Percentiles rank a stretch among this genome's conserved stretches.
These are phyloP conservation scores for Callionymus lyra DNA, from an alignment of 2,113 vertebrate species.

Conservation along the genomic window DNA sequence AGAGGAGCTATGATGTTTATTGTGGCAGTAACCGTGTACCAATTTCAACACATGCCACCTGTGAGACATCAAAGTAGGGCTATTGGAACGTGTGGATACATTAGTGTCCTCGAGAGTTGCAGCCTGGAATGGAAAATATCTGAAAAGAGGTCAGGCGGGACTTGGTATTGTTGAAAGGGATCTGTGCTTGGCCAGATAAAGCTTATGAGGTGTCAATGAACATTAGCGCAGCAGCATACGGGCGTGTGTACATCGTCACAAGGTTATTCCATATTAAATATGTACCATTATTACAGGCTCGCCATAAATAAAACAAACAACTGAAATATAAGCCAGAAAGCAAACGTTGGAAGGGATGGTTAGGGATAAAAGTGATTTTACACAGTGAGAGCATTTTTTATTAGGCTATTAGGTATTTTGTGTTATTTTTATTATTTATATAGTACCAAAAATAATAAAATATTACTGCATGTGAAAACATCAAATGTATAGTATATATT, in stretches of 20 bases:
- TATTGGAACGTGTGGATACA: slow-evolving; percentile 25
- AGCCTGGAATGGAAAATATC: slow-evolving; percentile 36
- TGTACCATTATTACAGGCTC: not conserved
- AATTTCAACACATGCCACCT: slow-evolving; percentile 50
- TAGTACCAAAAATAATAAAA: too few species aligned
- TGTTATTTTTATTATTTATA: too few species aligned
- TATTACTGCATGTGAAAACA: too few species aligned
- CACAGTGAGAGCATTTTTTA: too few species aligned
- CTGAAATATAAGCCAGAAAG: too few species aligned
- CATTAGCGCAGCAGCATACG: slow-evolving; percentile 2
- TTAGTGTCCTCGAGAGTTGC: slow-evolving; percentile 11
- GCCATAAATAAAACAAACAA: too few species aligned
- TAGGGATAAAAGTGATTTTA: too few species aligned
- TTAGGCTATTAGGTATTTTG: too few species aligned
- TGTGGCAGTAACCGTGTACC: slow-evolving; percentile 38
- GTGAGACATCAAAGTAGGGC: slow-evolving; percentile 33
- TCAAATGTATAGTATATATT: too few species aligned
- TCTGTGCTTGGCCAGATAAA: slow-evolving; percentile 15
- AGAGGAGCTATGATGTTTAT: slow-evolving; percentile 36
- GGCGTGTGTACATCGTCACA: slow-evolving; percentile 13
- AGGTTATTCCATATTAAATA: slow-evolving; percentile 5
- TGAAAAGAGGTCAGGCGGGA: slow-evolving; percentile 24
- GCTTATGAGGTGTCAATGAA: slow-evolving; percentile 4
- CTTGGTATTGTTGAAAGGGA: slow-evolving; percentile 10
- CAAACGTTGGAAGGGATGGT: too few species aligned